Conservation (phyloP, 1,140 invertebrate genomes). For the Drosophila oshimai region DNA sequence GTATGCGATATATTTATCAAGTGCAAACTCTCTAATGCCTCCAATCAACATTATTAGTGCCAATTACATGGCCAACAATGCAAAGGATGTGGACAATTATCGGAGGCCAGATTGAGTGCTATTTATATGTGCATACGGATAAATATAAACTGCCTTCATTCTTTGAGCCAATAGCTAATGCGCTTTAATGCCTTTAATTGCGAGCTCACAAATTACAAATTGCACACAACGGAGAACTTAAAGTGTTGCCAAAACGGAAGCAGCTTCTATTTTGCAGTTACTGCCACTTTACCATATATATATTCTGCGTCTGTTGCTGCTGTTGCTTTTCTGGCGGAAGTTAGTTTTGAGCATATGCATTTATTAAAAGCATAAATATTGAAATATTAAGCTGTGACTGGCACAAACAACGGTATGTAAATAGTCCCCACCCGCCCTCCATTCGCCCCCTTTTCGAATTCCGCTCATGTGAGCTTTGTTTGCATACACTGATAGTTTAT, state of each 20-base stretch:
- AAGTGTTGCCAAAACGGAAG: conserved; percentile 16
- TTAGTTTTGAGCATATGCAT: conserved; percentile 75
- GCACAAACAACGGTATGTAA: conserved; percentile 67
- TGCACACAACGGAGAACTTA: background rate
- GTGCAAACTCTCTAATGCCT: conserved; percentile 29
- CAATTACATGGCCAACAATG: conserved; percentile 23
- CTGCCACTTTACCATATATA: too few species aligned
- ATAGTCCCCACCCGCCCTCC: conserved; percentile 3
- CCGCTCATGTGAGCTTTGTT: background rate
- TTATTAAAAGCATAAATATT: conserved; percentile 81
- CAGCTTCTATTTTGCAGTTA: background rate
- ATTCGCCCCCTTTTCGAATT: background rate
- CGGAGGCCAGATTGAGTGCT: background rate
- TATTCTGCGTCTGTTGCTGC: conserved; percentile 15
- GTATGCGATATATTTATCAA: background rate
- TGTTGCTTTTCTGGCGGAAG: conserved; percentile 52
- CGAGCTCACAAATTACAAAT: background rate
- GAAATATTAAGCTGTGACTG: conserved; percentile 80
- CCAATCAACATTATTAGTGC: conserved; percentile 36
- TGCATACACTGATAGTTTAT: background rate
- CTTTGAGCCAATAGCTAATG: conserved; percentile 4
- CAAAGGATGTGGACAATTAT: conserved; percentile 28
- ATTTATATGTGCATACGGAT: background rate
- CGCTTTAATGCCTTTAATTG: conserved; percentile 27
- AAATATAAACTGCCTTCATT: conserved; percentile 14